These are phyloP conservation scores for Pentamera pediparva DNA, from an alignment of 53 echinoderm and acorn worm genomes.

Conservation along the genomic window DNA sequence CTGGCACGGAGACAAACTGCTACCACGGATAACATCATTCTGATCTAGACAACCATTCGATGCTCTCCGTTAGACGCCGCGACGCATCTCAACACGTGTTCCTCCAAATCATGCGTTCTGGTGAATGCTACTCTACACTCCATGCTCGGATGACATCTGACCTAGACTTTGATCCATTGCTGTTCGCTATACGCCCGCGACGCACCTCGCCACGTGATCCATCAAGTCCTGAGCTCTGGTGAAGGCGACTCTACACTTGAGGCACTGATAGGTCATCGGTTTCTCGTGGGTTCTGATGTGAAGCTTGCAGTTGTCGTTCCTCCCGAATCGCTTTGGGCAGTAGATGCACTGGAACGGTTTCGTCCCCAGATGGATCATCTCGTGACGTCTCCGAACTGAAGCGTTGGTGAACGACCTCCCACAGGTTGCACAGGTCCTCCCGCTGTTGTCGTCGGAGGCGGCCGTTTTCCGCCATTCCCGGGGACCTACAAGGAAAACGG, in stretches of 20 bases:
- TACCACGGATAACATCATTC: no score
- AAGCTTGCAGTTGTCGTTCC: slow-evolving; percentile 71
- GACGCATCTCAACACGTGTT: no score
- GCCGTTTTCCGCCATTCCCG: background rate
- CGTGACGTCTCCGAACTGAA: slow-evolving; percentile 16
- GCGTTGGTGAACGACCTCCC: slow-evolving; percentile 7
- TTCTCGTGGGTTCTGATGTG: slow-evolving; percentile 88
- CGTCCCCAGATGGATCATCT: slow-evolving; percentile 14
- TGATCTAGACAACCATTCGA: no score
- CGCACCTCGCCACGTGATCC: slow-evolving; percentile 38
- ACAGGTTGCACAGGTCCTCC: background rate
- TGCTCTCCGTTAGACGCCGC: no score
- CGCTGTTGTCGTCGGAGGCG: background rate
- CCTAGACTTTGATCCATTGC: no score
- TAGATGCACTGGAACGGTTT: slow-evolving; percentile 22
- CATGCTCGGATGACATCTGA: no score
- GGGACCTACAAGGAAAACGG: slow-evolving; percentile 1
- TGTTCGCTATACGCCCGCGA: no score
- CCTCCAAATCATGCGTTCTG: no score
- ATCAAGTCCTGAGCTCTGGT: slow-evolving; percentile 67
- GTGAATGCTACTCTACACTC: no score
- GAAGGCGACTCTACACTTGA: slow-evolving; percentile 77
- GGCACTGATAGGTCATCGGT: slow-evolving; percentile 76
- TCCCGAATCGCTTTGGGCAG: slow-evolving; percentile 67
- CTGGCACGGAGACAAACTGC: no score